These are phyloP conservation scores for Montipora cactus DNA, from an alignment of 64 coral and sea anemone genomes.

Conservation along the genomic window DNA sequence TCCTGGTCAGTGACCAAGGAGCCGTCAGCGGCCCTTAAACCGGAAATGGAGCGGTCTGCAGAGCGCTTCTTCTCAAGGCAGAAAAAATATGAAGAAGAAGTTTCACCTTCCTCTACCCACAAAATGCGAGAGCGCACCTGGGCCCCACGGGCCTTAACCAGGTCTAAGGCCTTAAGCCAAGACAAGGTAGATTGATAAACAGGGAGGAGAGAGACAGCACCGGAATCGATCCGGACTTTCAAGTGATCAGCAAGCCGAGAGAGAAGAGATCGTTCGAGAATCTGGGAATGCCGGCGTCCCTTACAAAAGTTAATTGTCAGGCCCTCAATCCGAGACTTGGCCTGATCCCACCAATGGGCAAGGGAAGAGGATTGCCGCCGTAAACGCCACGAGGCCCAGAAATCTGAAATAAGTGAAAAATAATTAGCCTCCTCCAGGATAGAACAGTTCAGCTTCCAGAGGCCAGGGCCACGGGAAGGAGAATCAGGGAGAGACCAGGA, in stretches of 20 bases:
- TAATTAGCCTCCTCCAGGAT: not conserved
- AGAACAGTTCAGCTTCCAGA: slow-evolving; percentile 15
- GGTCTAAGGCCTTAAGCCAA: not conserved
- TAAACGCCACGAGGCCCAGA: not conserved
- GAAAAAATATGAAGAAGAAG: slow-evolving; percentile 13
- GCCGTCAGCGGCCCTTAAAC: not conserved
- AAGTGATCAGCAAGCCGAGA: not conserved
- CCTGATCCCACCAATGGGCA: not conserved
- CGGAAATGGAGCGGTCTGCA: not conserved
- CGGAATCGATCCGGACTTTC: not conserved
- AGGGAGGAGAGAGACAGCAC: not conserved
- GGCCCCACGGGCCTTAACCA: not conserved
- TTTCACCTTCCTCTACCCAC: slow-evolving; percentile 45
- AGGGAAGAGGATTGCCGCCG: not conserved
- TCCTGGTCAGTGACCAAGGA: not conserved
- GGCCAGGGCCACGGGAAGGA: not conserved
- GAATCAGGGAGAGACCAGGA: not conserved
- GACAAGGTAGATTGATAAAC: not conserved
- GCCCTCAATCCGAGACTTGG: not conserved
- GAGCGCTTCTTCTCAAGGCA: not conserved
- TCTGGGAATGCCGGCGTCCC: not conserved
- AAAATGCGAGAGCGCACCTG: not conserved
- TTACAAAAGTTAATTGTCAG: not conserved
- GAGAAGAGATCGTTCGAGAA: not conserved
- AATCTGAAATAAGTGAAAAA: not conserved